Evolutionary conservation across 2,888 invertebrate species (phyloP).

Genomic region (Hirtodrosophila confusa): DNA sequence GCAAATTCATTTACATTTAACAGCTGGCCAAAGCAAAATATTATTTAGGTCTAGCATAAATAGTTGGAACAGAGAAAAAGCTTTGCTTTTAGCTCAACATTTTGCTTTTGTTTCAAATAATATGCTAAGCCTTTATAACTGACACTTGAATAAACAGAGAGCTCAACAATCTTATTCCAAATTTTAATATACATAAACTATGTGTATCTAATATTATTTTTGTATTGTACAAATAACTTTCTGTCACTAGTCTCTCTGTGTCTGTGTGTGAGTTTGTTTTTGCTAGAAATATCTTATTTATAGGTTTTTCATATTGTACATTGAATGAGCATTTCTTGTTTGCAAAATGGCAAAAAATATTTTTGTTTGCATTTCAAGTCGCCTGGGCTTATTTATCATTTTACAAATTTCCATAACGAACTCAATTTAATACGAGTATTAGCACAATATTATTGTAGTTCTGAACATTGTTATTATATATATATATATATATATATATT

Average conservation of each 20-base stretch:
- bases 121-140: slow-evolving; percentile 28
- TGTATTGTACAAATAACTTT: slow-evolving; percentile 28
- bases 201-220: slow-evolving; percentile 1
- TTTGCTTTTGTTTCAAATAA: slow-evolving; percentile 20
- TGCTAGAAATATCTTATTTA: slow-evolving; percentile 31
- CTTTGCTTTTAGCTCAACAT: slow-evolving; percentile 32
- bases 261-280: slow-evolving; percentile 9
- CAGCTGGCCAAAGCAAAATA: slow-evolving; percentile 21
- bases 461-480: slow-evolving; percentile 24
- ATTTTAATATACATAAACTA: slow-evolving; percentile 25
- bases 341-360: slow-evolving; percentile 23
- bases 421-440: slow-evolving; percentile 26
- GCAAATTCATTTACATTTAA: slow-evolving; percentile 17
- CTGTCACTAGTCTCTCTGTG: background rate
- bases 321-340: slow-evolving; percentile 66
- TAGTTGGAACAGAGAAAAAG: slow-evolving; percentile 20
- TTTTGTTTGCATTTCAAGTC: slow-evolving; percentile 11
- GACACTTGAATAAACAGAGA: slow-evolving; percentile 17
- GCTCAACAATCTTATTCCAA: slow-evolving; percentile 40
- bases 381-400: background rate
- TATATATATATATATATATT: slow-evolving; percentile 1
- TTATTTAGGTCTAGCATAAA: slow-evolving; percentile 26
- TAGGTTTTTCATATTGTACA: slow-evolving; percentile 55
- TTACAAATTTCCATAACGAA: slow-evolving; percentile 24
- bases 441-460: slow-evolving; percentile 33